A percentile compares a stretch with the other conserved stretches of the same genome.
phyloP scores from a whole-genome alignment of 2,888 invertebrate species.

The Mellilla xanthometata region DNA sequence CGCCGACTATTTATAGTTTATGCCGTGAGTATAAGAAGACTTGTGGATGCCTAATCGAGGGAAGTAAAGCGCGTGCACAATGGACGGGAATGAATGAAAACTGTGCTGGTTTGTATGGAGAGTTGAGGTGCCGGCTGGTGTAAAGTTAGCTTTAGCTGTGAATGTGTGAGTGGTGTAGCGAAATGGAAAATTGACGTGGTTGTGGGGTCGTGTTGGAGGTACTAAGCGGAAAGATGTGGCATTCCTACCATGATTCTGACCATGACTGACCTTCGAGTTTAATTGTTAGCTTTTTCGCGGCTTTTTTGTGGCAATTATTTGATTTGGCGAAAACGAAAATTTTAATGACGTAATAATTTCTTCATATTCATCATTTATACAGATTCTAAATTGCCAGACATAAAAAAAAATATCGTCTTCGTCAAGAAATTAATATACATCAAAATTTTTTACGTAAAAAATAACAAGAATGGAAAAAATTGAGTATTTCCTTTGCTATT shows the following conservation, averaged over 20 bases:
- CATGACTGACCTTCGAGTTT: too few relatives aligned
- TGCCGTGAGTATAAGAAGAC: constrained; percentile 16
- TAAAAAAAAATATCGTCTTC: too few relatives aligned
- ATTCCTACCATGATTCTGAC: not conserved
- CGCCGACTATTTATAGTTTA: constrained; percentile 72
- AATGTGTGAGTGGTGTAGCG: constrained; percentile 48
- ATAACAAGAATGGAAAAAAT: too few relatives aligned
- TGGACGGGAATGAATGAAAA: constrained; percentile 25
- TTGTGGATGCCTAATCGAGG: constrained; percentile 51
- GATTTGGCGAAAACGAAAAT: too few relatives aligned
- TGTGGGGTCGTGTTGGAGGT: constrained; percentile 39
- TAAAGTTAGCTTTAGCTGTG: constrained; percentile 17
- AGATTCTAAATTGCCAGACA: too few relatives aligned
- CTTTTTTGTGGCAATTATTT: too few relatives aligned
- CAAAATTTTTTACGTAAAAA: too few relatives aligned
- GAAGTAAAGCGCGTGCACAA: constrained; percentile 36
- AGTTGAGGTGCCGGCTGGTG: constrained; percentile 8
- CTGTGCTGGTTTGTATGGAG: constrained; percentile 25
- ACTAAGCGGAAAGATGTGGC: constrained; percentile 21
- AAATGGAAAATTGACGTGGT: constrained; percentile 49
- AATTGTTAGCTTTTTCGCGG: too few relatives aligned
- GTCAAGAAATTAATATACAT: too few relatives aligned
- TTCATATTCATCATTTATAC: too few relatives aligned
- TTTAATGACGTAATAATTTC: too few relatives aligned
- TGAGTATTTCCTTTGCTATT: too few relatives aligned